A percentile compares a stretch with the other conserved stretches of the same genome.
Evolutionary conservation across 2,888 invertebrate genomes (phyloP).

Genomic region (Watsonalla cultraria): DNA sequence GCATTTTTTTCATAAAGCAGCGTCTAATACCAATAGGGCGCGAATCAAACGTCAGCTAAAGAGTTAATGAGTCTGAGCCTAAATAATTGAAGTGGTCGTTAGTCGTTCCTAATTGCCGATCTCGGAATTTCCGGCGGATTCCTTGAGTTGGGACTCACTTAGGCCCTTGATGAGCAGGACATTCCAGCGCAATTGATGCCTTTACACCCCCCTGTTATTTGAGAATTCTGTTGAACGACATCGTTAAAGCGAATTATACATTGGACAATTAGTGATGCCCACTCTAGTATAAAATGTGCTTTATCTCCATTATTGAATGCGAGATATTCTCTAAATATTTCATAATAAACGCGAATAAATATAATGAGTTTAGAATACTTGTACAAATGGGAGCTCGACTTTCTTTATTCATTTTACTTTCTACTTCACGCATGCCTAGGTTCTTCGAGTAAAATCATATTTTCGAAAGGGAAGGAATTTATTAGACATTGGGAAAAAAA

Average conservation of each 20-base stretch:
- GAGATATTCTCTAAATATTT: too few species aligned
- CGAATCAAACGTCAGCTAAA: constrained; percentile 3
- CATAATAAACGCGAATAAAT: too few species aligned
- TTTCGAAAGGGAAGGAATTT: too few species aligned
- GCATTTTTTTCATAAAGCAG: constrained; percentile 11
- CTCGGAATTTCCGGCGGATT: constrained; percentile 37
- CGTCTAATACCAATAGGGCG: background rate
- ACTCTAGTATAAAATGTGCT: background rate
- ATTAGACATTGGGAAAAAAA: too few species aligned
- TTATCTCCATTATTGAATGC: too few species aligned
- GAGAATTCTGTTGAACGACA: background rate
- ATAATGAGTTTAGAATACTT: too few species aligned
- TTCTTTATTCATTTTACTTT: too few species aligned
- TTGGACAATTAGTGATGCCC: background rate
- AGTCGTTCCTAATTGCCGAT: constrained; percentile 52
- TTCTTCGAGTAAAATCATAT: too few species aligned
- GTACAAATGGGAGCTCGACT: too few species aligned
- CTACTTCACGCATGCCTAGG: too few species aligned
- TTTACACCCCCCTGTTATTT: background rate
- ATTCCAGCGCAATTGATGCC: background rate
- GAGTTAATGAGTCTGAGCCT: constrained; percentile 45
- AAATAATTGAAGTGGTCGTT: constrained; percentile 51
- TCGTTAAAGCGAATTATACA: background rate
- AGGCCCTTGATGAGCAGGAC: constrained; percentile 7
- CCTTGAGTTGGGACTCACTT: constrained; percentile 31